Evolutionary conservation across 2,797 vertebrate species (phyloP).

Genomic region (Pitangus sulphuratus): DNA sequence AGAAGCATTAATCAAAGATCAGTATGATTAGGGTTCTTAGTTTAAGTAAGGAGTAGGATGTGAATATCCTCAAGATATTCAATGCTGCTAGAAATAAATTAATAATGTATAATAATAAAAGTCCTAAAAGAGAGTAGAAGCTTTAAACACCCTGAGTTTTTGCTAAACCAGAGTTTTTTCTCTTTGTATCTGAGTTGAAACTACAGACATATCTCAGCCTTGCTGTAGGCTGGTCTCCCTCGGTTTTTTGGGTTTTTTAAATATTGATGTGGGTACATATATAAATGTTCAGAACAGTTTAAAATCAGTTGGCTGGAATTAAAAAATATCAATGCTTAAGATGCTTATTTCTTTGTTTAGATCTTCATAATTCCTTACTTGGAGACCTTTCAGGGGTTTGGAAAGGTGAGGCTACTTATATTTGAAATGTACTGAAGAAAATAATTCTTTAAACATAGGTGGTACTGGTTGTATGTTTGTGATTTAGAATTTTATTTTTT

Average conservation of each 20-base stretch:
- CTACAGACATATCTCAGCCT: neutral
- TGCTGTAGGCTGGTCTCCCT: neutral
- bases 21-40: constrained; percentile 14
- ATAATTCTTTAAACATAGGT: neutral
- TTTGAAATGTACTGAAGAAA: neutral
- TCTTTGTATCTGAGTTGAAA: neutral
- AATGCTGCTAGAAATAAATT: constrained; percentile 41
- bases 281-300: neutral
- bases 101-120: constrained; percentile 41
- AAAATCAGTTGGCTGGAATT: neutral
- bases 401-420: neutral
- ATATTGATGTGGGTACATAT: neutral
- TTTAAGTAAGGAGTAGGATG: constrained; percentile 42
- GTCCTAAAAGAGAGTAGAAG: neutral
- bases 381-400: neutral
- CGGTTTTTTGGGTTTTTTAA: neutral
- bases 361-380: neutral
- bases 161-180: neutral
- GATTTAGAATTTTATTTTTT: neutral
- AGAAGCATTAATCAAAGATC: constrained; percentile 63
- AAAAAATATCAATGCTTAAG: neutral
- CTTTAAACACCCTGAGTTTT: constrained; percentile 36
- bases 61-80: constrained; percentile 39
- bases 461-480: neutral
- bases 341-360: neutral